Evolutionary conservation across 2,888 invertebrate genomes (phyloP), one percentile per base, ranked within the genome.

Genomic region (Epistrophe eligans): DNA sequence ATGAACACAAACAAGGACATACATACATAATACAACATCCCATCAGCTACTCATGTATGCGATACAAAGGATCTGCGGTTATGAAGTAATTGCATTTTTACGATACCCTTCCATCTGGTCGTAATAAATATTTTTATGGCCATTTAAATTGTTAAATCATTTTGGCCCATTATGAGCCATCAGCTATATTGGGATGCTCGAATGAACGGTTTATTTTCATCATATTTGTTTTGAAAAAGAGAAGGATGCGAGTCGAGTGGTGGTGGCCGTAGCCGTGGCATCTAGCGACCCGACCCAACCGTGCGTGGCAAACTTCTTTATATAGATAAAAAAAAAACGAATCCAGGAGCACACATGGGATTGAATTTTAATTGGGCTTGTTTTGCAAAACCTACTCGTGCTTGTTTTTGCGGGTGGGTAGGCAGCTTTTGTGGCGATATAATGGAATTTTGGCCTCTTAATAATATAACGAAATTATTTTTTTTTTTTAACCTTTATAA

Each of bases 131-230:
- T 83, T 87, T 87, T 79, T 79, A 87, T 83, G 64, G 79, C 76
- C 83, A 76, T 87, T 87, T 87, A 87, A 87, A 87, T 87, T 87
- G 87, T 83, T 83, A 87, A 87, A 87, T 83, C 79, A 79, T 83
- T 83, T 87, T 58, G 66, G 66, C 64, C 87, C 77, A 87, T 82
- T 82, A 85, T 74, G 64, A 82, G 77, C 60, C 77, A 71, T 62
- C 82, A 73, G 62, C 62, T 62, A 43, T 62, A 43, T 32, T 15
- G 35, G 35, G 35, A 71, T 58, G 48, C 11, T 48, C 24, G 62
- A 50, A 66, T 58, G 66, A 77, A 76, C 57, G 62, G 67, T 70
- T 70, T 64, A 45, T 55, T 28, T 15, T 55, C 55, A 55, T 55
- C 55, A 55, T 55, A 32, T 55, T 55, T 55, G 55, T 52, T 52